Evolutionary conservation across 2,113 vertebrate genomes (phyloP), one percentile per base, ranked within the genome.

Genomic region (Cavia aperea): DNA sequence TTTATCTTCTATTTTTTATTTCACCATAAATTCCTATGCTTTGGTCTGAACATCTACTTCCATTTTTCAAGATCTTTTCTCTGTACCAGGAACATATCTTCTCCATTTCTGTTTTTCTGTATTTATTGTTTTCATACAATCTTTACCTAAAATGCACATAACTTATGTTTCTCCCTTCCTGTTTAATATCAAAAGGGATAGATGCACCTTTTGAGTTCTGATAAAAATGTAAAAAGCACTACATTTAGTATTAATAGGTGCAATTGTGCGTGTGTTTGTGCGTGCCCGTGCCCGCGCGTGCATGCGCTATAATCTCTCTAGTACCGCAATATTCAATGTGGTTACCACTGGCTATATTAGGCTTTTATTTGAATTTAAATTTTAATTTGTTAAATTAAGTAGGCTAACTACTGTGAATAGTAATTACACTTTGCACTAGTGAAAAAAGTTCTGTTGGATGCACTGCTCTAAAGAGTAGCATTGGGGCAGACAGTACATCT

Each of bases 61-160:
- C 1, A 26, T 4, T 68, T 84, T 72, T 81, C 33, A 36, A 68
- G 54, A 78, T 51, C 4, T 7, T 72, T 91, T 68, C 9, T 6
- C 5, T 86, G 1, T 60, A 29, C 33, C 51, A 78, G 66, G 39
- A 93, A 31, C 19, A 83, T 3, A 88, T 29, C 43, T 88, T 89
- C 46, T 62, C 85, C 5, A 62, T 68, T n/a, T 46, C 4, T 51
- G 1, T 70, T 79, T 6, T 86, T 14, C 43, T 26, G 5, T 15
- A 86, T 75, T 81, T 77, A 54, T 65, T 81, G 36, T 56, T 91
- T 95, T 88, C 43, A 39, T 90, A 77, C 24, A 54, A 84, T 83
- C 77, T 51, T 77, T 33, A 75, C 8, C 51, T 78, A 94, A 91
- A 49, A 86, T 60, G 3, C 29, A 87, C 91, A 93, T 33, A 63